A percentile compares a stretch with the other conserved stretches of the same genome.
phyloP scores from a whole-genome alignment of 2,888 invertebrate genomes.

The Hipparchia sbordonii region DNA sequence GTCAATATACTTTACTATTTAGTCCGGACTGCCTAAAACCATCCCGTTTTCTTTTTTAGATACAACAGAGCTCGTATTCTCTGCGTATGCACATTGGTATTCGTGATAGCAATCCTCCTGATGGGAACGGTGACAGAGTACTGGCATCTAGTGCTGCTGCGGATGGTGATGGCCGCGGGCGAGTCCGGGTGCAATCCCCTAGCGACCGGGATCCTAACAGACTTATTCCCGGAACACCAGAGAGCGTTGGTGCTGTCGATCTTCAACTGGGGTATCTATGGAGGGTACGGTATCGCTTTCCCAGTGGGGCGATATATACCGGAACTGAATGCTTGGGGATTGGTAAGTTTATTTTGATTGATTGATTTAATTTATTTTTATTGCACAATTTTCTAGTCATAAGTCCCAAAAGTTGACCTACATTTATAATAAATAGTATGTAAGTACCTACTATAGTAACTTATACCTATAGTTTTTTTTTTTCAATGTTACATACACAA shows the following conservation, averaged over 20 bases:
- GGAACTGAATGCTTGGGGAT: constrained; percentile 86
- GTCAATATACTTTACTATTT: neutral
- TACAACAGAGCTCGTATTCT: constrained; percentile 89
- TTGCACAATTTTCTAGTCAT: no score
- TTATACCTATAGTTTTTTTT: no score
- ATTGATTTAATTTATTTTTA: neutral
- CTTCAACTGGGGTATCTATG: constrained; percentile 98
- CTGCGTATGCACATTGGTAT: constrained; percentile 89
- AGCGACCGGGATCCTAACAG: constrained; percentile 92
- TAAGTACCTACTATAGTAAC: no score
- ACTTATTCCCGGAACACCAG: constrained; percentile 90
- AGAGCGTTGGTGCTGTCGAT: constrained; percentile 95
- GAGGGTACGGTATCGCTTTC: constrained; percentile 96
- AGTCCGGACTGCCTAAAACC: neutral
- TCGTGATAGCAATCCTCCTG: constrained; percentile 91
- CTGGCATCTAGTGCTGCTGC: constrained; percentile 93
- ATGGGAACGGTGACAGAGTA: constrained; percentile 93
- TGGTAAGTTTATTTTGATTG: constrained; percentile 77
- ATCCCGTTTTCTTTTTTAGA: constrained; percentile 48
- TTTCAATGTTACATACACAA: no score
- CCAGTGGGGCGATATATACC: constrained; percentile 95
- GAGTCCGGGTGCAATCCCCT: constrained; percentile 95
- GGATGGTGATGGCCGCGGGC: constrained; percentile 94
- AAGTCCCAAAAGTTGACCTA: no score
- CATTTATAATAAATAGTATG: no score